Conservation (phyloP, 2,888 invertebrate species). For the Drosophila nr. medialis region DNA sequence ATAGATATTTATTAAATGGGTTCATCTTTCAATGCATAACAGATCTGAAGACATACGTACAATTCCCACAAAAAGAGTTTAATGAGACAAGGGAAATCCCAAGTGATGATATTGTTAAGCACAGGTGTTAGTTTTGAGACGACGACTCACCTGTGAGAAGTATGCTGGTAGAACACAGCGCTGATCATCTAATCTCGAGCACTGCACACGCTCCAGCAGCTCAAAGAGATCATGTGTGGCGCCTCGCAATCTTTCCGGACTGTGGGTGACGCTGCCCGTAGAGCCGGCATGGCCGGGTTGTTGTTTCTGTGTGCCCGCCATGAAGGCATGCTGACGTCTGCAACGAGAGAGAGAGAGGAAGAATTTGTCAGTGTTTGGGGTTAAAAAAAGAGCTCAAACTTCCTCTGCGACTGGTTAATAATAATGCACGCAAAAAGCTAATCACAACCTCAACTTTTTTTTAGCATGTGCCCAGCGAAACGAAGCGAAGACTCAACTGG, state of each 20-base stretch:
- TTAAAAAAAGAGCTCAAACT: constrained; percentile 44
- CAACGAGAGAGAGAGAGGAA: constrained; percentile 54
- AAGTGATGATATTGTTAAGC: background rate
- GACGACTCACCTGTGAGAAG: constrained; percentile 91
- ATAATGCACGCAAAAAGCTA: constrained; percentile 67
- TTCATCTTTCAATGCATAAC: background rate
- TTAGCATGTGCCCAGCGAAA: constrained; percentile 38
- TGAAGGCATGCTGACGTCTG: constrained; percentile 89
- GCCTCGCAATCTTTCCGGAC: constrained; percentile 85
- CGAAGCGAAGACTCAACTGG: constrained; percentile 16
- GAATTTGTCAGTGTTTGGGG: constrained; percentile 7
- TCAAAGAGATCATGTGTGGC: constrained; percentile 93
- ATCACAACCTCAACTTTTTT: constrained; percentile 43
- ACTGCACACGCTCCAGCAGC: constrained; percentile 96
- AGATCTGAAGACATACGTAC: background rate
- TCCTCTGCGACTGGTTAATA: constrained; percentile 46
- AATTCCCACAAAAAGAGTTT: background rate
- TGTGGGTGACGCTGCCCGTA: constrained; percentile 77
- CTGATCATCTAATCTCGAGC: constrained; percentile 98
- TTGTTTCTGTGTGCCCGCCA: constrained; percentile 74
- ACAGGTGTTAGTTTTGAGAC: background rate
- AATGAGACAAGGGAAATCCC: background rate
- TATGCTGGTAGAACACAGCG: constrained; percentile 97
- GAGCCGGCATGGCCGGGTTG: constrained; percentile 54
- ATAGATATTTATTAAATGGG: background rate